These are phyloP conservation scores for Trachythela sp. DNA, from an alignment of 64 coral and sea anemone species.

Conservation along the genomic window DNA sequence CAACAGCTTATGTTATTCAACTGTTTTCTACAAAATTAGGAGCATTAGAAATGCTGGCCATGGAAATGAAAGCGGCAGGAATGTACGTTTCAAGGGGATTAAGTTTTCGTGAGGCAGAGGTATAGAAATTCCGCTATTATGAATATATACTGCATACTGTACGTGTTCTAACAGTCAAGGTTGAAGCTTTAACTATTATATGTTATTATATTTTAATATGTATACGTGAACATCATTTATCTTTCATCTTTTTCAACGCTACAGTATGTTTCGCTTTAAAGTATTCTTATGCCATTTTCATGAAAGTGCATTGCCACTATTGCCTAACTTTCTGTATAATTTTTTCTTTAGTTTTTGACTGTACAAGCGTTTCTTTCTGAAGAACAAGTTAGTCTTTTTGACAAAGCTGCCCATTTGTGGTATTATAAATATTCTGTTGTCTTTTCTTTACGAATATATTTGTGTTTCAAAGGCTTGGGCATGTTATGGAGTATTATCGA, in stretches of 20 bases:
- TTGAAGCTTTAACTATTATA: no score
- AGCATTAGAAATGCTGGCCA: slow-evolving; percentile 95
- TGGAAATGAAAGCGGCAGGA: slow-evolving; percentile 98
- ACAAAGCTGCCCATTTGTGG: slow-evolving; percentile 95
- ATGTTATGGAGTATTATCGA: no score
- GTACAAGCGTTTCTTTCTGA: slow-evolving; percentile 65
- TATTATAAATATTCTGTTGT: slow-evolving; percentile 41
- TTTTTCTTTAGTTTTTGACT: slow-evolving; percentile 63
- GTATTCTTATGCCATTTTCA: no score
- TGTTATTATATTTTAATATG: no score
- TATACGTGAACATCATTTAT: no score
- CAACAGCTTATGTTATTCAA: background rate
- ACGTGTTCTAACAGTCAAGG: no score
- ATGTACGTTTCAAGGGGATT: slow-evolving; percentile 97
- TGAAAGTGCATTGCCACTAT: background rate
- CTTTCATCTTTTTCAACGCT: no score
- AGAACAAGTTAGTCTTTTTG: slow-evolving; percentile 71
- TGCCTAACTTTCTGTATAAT: background rate
- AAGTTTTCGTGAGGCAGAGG: slow-evolving; percentile 94
- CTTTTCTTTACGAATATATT: no score
- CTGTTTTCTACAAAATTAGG: slow-evolving; percentile 35
- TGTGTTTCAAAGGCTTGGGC: background rate
- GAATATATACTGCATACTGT: no score
- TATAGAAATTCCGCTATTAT: no score
- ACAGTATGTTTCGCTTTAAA: no score